Percentiles rank a stretch among this genome's conserved stretches.
These are phyloP conservation scores for Cephus pygmeus DNA, from an alignment of 2,888 invertebrate species.

Conservation along the genomic window DNA sequence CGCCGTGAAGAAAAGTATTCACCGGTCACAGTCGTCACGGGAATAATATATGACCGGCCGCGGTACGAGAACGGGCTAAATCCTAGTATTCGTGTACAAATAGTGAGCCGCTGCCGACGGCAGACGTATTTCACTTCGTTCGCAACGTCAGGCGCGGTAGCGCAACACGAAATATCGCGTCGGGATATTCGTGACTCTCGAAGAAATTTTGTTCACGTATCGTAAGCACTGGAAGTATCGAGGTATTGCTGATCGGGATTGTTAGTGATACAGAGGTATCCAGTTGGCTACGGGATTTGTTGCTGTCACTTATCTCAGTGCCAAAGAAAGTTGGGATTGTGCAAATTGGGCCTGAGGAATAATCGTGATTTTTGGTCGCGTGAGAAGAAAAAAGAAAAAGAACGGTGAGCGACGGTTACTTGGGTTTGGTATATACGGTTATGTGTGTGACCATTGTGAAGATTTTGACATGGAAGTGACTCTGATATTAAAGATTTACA, in stretches of 20 bases:
- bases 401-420: not conserved
- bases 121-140: not conserved
- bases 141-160: not conserved
- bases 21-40: not conserved
- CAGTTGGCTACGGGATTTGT: not conserved
- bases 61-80: not conserved
- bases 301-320: not conserved
- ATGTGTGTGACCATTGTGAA: slow-evolving; percentile 16
- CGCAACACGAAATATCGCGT: not conserved
- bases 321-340: not conserved
- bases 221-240: not conserved
- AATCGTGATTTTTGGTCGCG: not conserved
- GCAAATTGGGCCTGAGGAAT: not conserved
- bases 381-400: not conserved
- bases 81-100: not conserved
- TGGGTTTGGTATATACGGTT: not conserved
- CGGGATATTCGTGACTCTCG: not conserved
- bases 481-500: slow-evolving; percentile 29
- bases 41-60: slow-evolving; percentile 9
- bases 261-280: not conserved
- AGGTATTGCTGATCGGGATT: not conserved
- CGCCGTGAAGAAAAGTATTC: not conserved
- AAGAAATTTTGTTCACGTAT: not conserved
- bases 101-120: not conserved
- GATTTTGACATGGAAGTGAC: slow-evolving; percentile 27